These are phyloP conservation scores for Drosophila algonquin DNA, from an alignment of 2,888 invertebrate species.

Conservation along the genomic window DNA sequence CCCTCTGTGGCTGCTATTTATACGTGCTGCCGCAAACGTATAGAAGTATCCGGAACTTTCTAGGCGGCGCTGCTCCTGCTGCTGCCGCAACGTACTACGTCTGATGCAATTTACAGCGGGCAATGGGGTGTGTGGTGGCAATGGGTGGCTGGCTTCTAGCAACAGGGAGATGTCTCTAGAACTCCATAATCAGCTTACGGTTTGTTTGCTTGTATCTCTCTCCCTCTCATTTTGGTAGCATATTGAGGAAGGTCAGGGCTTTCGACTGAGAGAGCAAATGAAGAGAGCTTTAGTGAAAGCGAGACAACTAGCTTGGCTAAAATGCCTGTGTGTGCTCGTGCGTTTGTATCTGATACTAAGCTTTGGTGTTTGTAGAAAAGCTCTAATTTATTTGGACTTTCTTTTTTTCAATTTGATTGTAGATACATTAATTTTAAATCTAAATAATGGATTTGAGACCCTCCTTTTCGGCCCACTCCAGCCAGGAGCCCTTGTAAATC, in stretches of 20 bases:
- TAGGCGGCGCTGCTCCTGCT: slow-evolving; percentile 16
- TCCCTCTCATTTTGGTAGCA: background rate
- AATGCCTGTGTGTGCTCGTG: background rate
- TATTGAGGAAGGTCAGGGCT: slow-evolving; percentile 43
- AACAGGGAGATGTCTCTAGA: slow-evolving; percentile 9
- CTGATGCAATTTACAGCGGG: slow-evolving; percentile 58
- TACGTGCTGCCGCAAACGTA: slow-evolving; percentile 21
- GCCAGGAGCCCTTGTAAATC: slow-evolving; percentile 65
- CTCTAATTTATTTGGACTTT: slow-evolving; percentile 8
- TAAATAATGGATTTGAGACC: slow-evolving; percentile 24
- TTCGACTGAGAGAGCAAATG: slow-evolving; percentile 8
- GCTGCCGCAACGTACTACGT: background rate
- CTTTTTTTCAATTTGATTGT: background rate
- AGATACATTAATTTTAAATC: background rate
- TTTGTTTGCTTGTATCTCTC: slow-evolving; percentile 22
- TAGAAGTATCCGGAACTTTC: slow-evolving; percentile 55
- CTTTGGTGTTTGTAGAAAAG: slow-evolving; percentile 7
- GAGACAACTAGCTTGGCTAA: background rate
- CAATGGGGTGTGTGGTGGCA: slow-evolving; percentile 16
- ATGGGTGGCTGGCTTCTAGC: background rate
- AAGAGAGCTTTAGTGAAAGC: background rate
- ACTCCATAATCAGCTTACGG: background rate
- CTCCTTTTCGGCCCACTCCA: slow-evolving; percentile 65
- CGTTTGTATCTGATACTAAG: background rate
- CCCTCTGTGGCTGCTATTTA: slow-evolving; percentile 50